Evolutionary conservation across 1,140 invertebrate genomes (phyloP).

Genomic region (Latrodectus geometricus): DNA sequence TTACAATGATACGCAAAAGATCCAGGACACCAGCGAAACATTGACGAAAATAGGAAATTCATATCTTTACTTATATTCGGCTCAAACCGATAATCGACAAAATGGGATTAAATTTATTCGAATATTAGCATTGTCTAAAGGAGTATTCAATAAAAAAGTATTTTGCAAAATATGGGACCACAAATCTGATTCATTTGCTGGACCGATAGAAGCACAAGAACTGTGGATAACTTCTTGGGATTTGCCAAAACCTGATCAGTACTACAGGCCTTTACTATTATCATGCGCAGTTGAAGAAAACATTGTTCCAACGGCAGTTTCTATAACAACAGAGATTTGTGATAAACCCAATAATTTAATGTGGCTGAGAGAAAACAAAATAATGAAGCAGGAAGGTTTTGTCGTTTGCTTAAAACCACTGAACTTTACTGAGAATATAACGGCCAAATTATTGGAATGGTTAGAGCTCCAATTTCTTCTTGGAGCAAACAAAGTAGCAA

Average conservation of each 20-base stretch:
- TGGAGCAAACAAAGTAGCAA: conserved; percentile 76
- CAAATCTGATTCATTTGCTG: not conserved
- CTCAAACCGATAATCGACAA: conserved; percentile 14
- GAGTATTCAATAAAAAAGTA: not conserved
- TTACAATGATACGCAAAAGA: not conserved
- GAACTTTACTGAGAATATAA: conserved; percentile 76
- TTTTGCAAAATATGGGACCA: conserved; percentile 58
- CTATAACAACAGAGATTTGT: conserved; percentile 36
- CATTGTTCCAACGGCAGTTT: not conserved
- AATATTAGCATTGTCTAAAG: conserved; percentile 51
- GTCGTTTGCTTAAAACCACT: conserved; percentile 80
- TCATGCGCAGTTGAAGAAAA: conserved; percentile 50
- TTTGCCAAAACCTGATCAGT: not conserved
- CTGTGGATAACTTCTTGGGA: conserved; percentile 63
- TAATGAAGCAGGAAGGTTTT: conserved; percentile 68
- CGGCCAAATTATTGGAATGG: conserved; percentile 76
- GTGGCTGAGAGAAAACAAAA: not conserved
- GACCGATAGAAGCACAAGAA: conserved; percentile 12
- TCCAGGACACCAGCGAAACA: not conserved
- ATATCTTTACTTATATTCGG: conserved; percentile 18
- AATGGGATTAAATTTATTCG: conserved; percentile 28
- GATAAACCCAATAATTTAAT: conserved; percentile 25
- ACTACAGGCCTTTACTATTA: conserved; percentile 59
- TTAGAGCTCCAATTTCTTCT: conserved; percentile 77
- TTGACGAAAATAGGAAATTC: conserved; percentile 23